phyloP scores from a whole-genome alignment of 2,888 invertebrate species.

The Perizoma affinitatum region DNA sequence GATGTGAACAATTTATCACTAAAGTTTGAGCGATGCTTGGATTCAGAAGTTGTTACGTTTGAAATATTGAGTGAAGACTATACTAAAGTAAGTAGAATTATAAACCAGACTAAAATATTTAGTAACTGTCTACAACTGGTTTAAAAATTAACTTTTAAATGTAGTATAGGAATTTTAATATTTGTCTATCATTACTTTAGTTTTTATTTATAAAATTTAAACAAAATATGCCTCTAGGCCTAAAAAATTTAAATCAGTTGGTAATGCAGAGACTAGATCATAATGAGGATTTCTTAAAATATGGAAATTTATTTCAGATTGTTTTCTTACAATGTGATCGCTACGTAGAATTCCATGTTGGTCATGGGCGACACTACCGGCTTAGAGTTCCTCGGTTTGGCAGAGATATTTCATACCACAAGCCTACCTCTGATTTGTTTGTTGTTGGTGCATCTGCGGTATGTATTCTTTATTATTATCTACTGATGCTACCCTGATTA shows the following conservation, averaged over 20 bases:
- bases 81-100: conserved; percentile 87
- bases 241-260: too few relatives aligned
- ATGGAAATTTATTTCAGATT: conserved; percentile 81
- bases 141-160: not conserved
- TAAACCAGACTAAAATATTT: not conserved
- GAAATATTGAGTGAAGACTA: conserved; percentile 97
- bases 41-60: conserved; percentile 97
- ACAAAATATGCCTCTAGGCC: too few relatives aligned
- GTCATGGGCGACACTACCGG: conserved; percentile 95
- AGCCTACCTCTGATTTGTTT: conserved; percentile 95
- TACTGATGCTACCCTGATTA: not conserved
- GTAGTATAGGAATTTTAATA: too few relatives aligned
- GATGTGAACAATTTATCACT: conserved; percentile 97
- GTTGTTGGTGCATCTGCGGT: conserved; percentile 94
- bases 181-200: too few relatives aligned
- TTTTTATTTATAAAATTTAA: too few relatives aligned
- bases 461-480: conserved; percentile 45
- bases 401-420: conserved; percentile 95
- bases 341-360: conserved; percentile 97
- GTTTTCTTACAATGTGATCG: conserved; percentile 93
- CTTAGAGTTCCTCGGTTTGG: conserved; percentile 97
- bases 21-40: conserved; percentile 99
- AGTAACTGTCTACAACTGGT: not conserved
- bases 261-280: too few relatives aligned
- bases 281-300: too few relatives aligned